Conservation (phyloP, 2,888 invertebrate genomes). For the Thalpophila matura region DNA sequence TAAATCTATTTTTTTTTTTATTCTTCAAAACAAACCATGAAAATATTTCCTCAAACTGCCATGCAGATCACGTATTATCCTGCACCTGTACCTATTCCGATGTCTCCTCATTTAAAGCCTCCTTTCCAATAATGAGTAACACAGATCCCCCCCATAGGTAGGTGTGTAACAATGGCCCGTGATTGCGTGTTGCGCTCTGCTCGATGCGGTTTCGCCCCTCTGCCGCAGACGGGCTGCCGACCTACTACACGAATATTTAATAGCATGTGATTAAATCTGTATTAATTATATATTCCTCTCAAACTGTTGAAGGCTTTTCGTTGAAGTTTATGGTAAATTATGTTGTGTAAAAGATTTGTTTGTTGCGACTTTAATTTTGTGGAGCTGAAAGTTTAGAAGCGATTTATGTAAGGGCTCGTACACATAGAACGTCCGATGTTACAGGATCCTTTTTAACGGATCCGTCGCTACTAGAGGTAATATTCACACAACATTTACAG, state of each 20-base stretch:
- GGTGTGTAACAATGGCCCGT: conserved; percentile 74
- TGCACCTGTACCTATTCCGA: conserved; percentile 7
- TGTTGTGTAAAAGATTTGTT: background rate
- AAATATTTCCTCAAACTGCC: background rate
- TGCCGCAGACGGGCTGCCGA: conserved; percentile 64
- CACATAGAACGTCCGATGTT: no score
- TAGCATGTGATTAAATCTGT: conserved; percentile 71
- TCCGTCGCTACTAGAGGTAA: no score
- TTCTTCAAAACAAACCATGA: background rate
- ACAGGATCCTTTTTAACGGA: no score
- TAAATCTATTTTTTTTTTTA: no score
- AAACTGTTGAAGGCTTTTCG: conserved; percentile 30
- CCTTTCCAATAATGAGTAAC: conserved; percentile 52
- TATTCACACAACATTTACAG: no score
- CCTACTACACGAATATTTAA: conserved; percentile 74
- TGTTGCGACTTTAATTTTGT: background rate
- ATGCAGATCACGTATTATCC: conserved; percentile 23
- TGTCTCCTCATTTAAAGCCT: conserved; percentile 38
- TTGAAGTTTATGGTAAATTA: background rate
- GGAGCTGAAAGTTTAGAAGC: background rate
- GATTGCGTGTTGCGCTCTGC: conserved; percentile 76
- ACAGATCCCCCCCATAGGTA: conserved; percentile 32
- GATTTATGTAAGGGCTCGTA: background rate
- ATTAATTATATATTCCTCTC: conserved; percentile 66
- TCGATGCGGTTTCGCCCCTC: conserved; percentile 76